Conservation (phyloP, 2,113 vertebrate species). For the Cochlearius cochlearius region DNA sequence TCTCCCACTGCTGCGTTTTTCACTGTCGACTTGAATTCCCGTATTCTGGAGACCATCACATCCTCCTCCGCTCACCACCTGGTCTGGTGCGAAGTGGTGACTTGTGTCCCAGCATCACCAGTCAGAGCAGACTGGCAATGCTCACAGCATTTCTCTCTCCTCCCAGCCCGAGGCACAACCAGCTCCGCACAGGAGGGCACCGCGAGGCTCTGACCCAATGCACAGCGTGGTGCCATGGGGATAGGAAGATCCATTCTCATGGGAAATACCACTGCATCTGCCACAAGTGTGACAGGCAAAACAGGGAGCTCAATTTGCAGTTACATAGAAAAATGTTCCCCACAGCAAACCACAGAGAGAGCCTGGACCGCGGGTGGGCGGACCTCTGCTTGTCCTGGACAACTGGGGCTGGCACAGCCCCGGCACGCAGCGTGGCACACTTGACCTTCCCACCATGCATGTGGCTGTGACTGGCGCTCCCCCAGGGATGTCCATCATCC, state of each 20-base stretch:
- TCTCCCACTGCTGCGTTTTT: background rate
- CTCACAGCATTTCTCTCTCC: background rate
- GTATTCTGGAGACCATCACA: background rate
- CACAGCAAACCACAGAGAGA: background rate
- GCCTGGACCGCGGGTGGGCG: background rate
- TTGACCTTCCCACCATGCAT: fast-evolving
- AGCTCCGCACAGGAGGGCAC: background rate
- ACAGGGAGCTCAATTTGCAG: background rate
- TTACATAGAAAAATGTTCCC: background rate
- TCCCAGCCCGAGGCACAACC: fast-evolving
- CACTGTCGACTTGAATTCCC: background rate
- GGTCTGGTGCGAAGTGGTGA: background rate
- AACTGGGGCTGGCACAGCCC: background rate
- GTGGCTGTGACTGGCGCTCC: background rate
- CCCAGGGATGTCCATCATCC: background rate
- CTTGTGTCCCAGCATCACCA: background rate
- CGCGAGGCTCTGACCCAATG: fast-evolving
- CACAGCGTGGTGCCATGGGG: too few relatives aligned
- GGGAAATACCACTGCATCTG: background rate
- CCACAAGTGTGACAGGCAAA: background rate
- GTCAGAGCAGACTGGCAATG: background rate
- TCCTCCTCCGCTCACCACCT: background rate
- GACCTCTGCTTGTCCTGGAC: background rate
- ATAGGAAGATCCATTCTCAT: background rate
- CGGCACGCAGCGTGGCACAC: too few relatives aligned